phyloP scores from a whole-genome alignment of 2,888 invertebrate genomes.

The Noctua janthe region DNA sequence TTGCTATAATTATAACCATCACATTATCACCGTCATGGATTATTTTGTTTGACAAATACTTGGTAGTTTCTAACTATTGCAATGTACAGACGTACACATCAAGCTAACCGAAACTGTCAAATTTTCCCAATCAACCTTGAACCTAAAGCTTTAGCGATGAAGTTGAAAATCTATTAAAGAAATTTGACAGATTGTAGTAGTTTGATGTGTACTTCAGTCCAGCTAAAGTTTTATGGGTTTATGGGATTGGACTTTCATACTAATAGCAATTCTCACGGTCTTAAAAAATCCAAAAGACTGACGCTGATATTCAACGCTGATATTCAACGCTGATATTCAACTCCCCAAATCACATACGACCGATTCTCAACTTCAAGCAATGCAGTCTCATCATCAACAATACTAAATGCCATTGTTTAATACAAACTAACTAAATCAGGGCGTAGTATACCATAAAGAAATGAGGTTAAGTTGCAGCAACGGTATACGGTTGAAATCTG shows the following conservation, averaged over 20 bases:
- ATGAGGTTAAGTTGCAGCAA: constrained; percentile 48
- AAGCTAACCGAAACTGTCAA: no score
- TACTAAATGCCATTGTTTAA: constrained; percentile 35
- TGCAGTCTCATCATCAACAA: neutral
- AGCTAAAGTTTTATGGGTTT: neutral
- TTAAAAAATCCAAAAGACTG: neutral
- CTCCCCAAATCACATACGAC: neutral
- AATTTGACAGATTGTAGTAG: no score
- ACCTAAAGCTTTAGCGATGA: no score
- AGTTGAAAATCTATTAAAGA: no score
- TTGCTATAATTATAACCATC: neutral
- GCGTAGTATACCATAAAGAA: constrained; percentile 34
- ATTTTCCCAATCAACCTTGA: no score
- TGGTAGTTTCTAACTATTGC: neutral
- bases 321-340: neutral
- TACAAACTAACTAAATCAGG: constrained; percentile 43
- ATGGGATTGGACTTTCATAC: neutral
- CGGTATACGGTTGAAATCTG: constrained; percentile 53
- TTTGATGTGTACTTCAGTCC: neutral
- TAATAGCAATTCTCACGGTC: neutral
- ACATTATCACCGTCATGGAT: neutral
- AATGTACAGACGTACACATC: neutral
- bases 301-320: neutral
- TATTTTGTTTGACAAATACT: neutral
- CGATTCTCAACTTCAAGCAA: neutral